Percentiles rank a stretch among this genome's conserved stretches.
Evolutionary conservation across 2,888 invertebrate genomes (phyloP).

Genomic region (Pseudanteris insignis): DNA sequence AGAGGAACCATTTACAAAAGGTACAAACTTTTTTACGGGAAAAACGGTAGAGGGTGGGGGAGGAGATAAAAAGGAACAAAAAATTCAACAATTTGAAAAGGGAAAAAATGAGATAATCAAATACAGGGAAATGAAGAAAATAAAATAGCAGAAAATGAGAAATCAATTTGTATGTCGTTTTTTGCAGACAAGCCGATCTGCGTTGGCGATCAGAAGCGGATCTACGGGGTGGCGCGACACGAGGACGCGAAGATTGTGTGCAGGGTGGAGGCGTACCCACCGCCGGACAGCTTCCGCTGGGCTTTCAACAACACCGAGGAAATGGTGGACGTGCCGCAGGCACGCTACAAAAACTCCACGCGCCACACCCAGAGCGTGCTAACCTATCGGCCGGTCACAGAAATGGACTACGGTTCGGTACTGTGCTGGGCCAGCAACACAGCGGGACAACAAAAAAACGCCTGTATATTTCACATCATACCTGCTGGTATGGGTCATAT

Average conservation of each 20-base stretch:
- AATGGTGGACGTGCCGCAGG: slow-evolving; percentile 77
- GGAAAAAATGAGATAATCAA: no score
- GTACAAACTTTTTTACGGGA: no score
- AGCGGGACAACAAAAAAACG: slow-evolving; percentile 77
- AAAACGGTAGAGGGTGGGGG: no score
- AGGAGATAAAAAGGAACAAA: no score
- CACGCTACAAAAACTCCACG: slow-evolving; percentile 72
- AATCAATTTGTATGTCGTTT: slow-evolving; percentile 12
- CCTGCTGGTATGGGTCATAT: slow-evolving; percentile 73
- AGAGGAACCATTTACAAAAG: no score
- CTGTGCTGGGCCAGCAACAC: slow-evolving; percentile 79
- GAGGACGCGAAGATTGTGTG: slow-evolving; percentile 83
- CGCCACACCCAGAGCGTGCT: slow-evolving; percentile 72
- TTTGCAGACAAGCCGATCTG: slow-evolving; percentile 85
- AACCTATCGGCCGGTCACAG: slow-evolving; percentile 79
- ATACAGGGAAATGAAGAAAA: no score
- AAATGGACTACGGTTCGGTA: slow-evolving; percentile 80
- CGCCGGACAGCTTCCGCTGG: slow-evolving; percentile 86
- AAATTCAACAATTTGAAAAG: no score
- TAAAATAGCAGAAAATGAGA: no score
- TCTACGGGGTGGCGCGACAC: slow-evolving; percentile 85
- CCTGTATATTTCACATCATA: slow-evolving; percentile 79
- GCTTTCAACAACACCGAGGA: slow-evolving; percentile 89
- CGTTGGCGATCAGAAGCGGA: slow-evolving; percentile 76
- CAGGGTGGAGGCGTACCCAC: slow-evolving; percentile 86